Base-by-base conservation (phyloP, 2,113 vertebrate genomes). In the Equus przewalskii region DNA sequence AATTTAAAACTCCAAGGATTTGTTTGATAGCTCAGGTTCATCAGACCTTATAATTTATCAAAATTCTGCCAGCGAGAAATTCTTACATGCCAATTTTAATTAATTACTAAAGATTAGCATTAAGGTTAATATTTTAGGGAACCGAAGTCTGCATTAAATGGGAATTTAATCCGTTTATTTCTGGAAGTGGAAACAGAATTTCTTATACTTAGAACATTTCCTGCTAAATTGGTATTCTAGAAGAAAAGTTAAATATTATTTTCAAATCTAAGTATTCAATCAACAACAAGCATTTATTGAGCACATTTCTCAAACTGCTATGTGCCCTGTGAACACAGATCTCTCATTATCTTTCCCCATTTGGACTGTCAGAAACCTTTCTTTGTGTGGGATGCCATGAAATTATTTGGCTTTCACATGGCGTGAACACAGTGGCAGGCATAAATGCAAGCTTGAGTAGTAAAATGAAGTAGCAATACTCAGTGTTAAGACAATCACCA, bases 251-350 rank as follows among this genome's bases (percentile, higher is more conserved):
- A 93, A 89, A 24, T 93, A 91, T 54, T 95, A 84, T 91, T 89
- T 97, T 96, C 28, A 79, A 95, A 94, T 76, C 41, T 28, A 86
- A 93, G 14, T 82, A 64, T 92, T 96, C 44, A 51, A 6, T 86
- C n/a, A 87, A 80, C 28, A 92, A n/a, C 16, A 36, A 70, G 79
- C 28, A 80, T 76, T 82, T 92, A 33, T 49, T 51, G 26, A 90
- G 46, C 65, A 49, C 18, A 80, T 79, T 94, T 94, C 36, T 90
- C 62, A 83, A 95, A 92, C 28, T 26, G 15, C 46, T 58, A 0
- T 69, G 5, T 24, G 11, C 44, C 26, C 28, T 67, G 3, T 82
- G 64, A 76, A 93, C 65, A 80, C 14, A 84, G 30, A 28, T 75
- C 64, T 89, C 54, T 87, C 33, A 11, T 90, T 88, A 41, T 15